Conservation (phyloP, 2,888 invertebrate species). For the Laspeyria flexula region DNA sequence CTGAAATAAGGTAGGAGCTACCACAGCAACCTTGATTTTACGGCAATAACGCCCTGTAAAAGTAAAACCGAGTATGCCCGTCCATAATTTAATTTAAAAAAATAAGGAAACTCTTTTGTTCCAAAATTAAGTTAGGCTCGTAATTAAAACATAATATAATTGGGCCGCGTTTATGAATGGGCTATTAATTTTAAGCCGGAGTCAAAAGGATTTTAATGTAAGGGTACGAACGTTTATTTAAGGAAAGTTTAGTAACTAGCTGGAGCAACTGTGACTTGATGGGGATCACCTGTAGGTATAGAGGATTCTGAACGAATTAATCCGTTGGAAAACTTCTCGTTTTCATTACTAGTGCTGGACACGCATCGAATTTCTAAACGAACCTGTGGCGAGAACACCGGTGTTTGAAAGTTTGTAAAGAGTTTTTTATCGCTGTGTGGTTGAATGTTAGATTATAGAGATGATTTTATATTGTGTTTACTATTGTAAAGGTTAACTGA, state of each 20-base stretch:
- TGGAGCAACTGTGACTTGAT: slow-evolving; percentile 49
- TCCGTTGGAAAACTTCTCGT: slow-evolving; percentile 60
- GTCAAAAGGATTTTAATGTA: slow-evolving; percentile 60
- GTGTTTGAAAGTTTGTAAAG: slow-evolving; percentile 22
- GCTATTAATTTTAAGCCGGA: slow-evolving; percentile 57
- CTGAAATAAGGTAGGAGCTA: too few species aligned
- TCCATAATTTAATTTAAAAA: slow-evolving; percentile 43
- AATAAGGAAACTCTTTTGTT: slow-evolving; percentile 47
- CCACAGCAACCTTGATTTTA: slow-evolving; percentile 36
- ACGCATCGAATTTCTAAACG: slow-evolving; percentile 34
- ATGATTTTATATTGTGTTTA: neutral
- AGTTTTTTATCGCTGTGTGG: slow-evolving; percentile 11
- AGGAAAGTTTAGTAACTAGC: slow-evolving; percentile 55
- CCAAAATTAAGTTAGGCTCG: slow-evolving; percentile 45
- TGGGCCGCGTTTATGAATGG: slow-evolving; percentile 57
- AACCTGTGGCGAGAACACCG: slow-evolving; percentile 12
- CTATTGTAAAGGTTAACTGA: too few species aligned
- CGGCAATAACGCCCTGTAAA: slow-evolving; percentile 30
- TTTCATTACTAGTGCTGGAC: slow-evolving; percentile 54
- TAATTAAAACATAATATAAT: slow-evolving; percentile 62
- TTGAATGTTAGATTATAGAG: neutral
- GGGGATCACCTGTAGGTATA: slow-evolving; percentile 54
- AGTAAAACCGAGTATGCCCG: slow-evolving; percentile 29
- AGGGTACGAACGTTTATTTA: slow-evolving; percentile 51
- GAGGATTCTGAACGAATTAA: slow-evolving; percentile 52